Evolutionary conservation across 2,888 invertebrate species (phyloP).

Genomic region (Uropetala carovei): DNA sequence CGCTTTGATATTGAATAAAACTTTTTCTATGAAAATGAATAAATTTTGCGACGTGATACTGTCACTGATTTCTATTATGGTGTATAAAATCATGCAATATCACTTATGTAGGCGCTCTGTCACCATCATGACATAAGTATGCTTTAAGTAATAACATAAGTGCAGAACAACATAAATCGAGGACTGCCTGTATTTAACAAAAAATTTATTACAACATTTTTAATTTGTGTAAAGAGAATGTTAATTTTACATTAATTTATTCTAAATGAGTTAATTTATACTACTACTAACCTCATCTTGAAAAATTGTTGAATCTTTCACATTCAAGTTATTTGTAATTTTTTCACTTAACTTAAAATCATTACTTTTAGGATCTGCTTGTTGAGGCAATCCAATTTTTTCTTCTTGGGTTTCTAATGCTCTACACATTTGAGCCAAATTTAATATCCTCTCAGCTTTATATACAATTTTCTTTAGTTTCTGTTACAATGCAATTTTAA

Average conservation of each 20-base stretch:
- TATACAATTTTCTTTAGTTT: neutral
- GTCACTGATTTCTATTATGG: too few relatives aligned
- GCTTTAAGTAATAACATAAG: too few relatives aligned
- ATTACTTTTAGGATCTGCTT: neutral
- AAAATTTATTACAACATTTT: neutral
- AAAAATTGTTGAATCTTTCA: neutral
- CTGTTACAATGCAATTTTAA: neutral
- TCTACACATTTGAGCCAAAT: constrained; percentile 39
- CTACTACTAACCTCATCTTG: neutral
- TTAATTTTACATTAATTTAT: neutral
- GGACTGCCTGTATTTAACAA: too few relatives aligned
- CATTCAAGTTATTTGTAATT: neutral
- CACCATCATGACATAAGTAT: too few relatives aligned
- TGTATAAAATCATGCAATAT: too few relatives aligned
- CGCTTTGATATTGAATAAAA: too few relatives aligned
- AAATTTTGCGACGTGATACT: too few relatives aligned
- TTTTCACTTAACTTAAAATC: neutral
- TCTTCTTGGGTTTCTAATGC: constrained; percentile 34
- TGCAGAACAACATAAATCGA: too few relatives aligned
- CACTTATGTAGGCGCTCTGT: neutral
- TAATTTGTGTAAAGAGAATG: neutral
- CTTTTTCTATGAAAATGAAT: too few relatives aligned
- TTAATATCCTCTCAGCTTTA: constrained; percentile 26
- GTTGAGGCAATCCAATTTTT: neutral
- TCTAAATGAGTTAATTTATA: neutral